A percentile compares a stretch with the other conserved stretches of the same genome.
Evolutionary conservation across 2,888 invertebrate species (phyloP).

Genomic region (Dolichopus griseipennis): DNA sequence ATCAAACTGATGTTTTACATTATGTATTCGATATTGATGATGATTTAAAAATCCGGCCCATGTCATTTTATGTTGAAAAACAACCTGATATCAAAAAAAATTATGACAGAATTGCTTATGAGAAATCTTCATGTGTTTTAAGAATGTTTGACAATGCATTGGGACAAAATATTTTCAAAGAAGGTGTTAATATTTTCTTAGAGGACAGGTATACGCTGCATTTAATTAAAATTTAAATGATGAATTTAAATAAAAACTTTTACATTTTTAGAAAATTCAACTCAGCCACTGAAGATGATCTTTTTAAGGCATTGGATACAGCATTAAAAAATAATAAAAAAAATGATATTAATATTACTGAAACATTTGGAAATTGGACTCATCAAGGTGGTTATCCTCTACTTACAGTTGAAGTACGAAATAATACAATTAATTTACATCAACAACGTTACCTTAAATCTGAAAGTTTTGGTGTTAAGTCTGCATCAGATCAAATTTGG

Average conservation of each 20-base stretch:
- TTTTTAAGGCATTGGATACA: conserved; percentile 30
- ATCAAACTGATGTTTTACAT: conserved; percentile 56
- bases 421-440: conserved; percentile 28
- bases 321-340: conserved; percentile 30
- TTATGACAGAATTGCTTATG: conserved; percentile 79
- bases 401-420: conserved; percentile 46
- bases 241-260: not conserved
- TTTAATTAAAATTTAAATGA: not conserved
- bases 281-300: conserved; percentile 30
- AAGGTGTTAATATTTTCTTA: conserved; percentile 16
- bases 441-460: not conserved
- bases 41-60: conserved; percentile 69
- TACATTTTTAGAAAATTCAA: conserved; percentile 27
- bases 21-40: conserved; percentile 47
- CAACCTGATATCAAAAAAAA: conserved; percentile 72
- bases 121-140: conserved; percentile 61
- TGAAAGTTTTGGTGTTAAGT: conserved; percentile 7
- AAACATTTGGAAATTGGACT: conserved; percentile 55
- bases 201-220: conserved; percentile 7
- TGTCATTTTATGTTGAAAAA: conserved; percentile 66
- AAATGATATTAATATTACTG: conserved; percentile 45
- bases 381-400: conserved; percentile 53
- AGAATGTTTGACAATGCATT: conserved; percentile 20
- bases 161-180: conserved; percentile 12
- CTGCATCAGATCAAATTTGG: conserved; percentile 28